These are phyloP conservation scores for Boulengerochromis microlepis DNA, from an alignment of 2,113 vertebrate species.

Conservation along the genomic window DNA sequence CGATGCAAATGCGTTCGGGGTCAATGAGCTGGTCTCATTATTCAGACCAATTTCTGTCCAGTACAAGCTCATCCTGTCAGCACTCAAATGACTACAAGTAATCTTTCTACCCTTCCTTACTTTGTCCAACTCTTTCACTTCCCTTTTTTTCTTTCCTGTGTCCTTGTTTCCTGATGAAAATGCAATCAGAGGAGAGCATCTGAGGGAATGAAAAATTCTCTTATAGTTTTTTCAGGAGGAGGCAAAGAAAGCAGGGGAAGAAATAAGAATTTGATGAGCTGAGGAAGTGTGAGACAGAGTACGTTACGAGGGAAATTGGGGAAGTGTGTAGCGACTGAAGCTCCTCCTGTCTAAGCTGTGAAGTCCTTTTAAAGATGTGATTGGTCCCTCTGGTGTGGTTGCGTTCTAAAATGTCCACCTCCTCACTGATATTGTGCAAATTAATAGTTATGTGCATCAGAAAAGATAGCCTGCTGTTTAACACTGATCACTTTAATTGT, in stretches of 20 bases:
- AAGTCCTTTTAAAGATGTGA: conserved; percentile 51
- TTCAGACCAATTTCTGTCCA: conserved; percentile 22
- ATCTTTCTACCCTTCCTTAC: neutral
- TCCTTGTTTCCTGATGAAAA: conserved; percentile 47
- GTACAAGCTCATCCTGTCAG: conserved; percentile 5
- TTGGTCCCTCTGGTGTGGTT: conserved; percentile 58
- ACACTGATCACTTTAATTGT: conserved; percentile 70
- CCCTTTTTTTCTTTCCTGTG: conserved; percentile 6
- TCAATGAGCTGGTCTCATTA: conserved; percentile 61
- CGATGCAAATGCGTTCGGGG: neutral
- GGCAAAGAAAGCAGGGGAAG: conserved; percentile 30
- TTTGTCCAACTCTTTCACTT: neutral
- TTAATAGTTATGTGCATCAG: conserved; percentile 50
- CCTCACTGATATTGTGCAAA: conserved; percentile 64
- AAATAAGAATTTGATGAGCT: conserved; percentile 29
- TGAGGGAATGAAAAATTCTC: conserved; percentile 21
- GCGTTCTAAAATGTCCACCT: conserved; percentile 44
- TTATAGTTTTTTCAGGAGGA: conserved; percentile 43
- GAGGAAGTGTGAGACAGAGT: conserved; percentile 44
- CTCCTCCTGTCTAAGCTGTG: conserved; percentile 47
- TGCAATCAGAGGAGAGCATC: conserved; percentile 44
- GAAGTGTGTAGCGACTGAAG: conserved; percentile 39
- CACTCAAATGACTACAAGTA: conserved; percentile 19
- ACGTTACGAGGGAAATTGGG: conserved; percentile 33
- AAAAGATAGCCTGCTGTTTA: conserved; percentile 65